phyloP scores from a whole-genome alignment of 2,113 vertebrate genomes.

The Lophotis ruficrista region DNA sequence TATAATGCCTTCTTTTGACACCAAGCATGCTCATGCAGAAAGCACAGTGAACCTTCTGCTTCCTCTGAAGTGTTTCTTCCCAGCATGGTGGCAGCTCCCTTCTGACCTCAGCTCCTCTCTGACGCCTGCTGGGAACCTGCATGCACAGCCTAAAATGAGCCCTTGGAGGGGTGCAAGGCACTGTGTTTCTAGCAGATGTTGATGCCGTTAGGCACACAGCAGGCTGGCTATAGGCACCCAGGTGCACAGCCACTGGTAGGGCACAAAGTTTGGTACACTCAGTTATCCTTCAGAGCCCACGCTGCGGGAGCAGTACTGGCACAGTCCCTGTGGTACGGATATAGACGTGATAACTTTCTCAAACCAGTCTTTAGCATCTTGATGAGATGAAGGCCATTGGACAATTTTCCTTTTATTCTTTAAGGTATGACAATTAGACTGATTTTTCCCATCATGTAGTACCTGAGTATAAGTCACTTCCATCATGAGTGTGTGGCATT shows the following conservation, averaged over 20 bases:
- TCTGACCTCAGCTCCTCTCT: not conserved
- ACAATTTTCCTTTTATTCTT: not conserved
- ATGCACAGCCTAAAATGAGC: not conserved
- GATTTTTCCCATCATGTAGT: not conserved
- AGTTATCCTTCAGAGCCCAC: not conserved
- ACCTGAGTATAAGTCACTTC: not conserved
- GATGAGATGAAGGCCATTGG: not conserved
- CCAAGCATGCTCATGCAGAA: not conserved
- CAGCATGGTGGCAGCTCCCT: not conserved
- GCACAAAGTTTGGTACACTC: not conserved
- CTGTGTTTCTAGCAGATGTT: not conserved
- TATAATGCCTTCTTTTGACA: not conserved
- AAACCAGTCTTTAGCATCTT: not conserved
- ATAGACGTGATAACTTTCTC: not conserved
- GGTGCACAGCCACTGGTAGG: not conserved
- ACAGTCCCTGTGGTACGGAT: not conserved
- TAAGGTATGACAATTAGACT: not conserved
- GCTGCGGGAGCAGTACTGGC: not conserved
- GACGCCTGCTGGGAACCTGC: fast-evolving
- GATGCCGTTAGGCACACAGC: not conserved
- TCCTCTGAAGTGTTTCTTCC: not conserved
- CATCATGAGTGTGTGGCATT: not conserved
- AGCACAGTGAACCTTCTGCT: not conserved
- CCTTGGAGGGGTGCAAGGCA: not conserved
- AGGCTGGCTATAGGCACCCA: not conserved